Base-by-base conservation (phyloP, 2,797 vertebrate species). In the Gephyroberyx darwinii region DNA sequence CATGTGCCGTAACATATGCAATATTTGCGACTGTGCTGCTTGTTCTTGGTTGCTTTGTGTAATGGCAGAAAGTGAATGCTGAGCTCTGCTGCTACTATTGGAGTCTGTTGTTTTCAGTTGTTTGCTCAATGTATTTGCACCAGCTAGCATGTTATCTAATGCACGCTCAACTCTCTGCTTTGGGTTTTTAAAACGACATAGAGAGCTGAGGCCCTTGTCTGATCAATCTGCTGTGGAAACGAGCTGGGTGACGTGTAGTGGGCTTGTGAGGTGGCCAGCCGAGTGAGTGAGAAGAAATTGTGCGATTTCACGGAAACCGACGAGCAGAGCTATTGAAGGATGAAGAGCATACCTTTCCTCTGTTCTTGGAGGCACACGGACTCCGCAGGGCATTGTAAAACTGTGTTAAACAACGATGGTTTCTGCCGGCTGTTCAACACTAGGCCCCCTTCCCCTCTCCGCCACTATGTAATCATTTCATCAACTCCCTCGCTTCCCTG, bases 401-500 rank as follows among this genome's bases (percentile, higher is more conserved):
- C 78, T 69, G 89, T 92, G 90, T 93, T 93, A 93, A 94, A 90
- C 92, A 90, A 84, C 82, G 89, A 84, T 80, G 83, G 85, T 87
- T 90, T 88, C 82, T 90, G 84, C 90, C 85, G 89, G 88, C 90
- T 91, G 89, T 91, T 91, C 89, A 88, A 84, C 78, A 82, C 82
- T 3, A 76, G 75, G 69, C 68, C 88, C 83, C 78, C 84, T 78
- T 84, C 63, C 84, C 81, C 80, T 88, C 85, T 79, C 80, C 80
- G 86, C 89, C 91, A 90, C 87, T 91, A 80, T 94, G 90, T 94
- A 94, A 95, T 95, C 93, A 94, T 94, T 93, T 94, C 92, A 93
- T 94, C 93, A 94, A 92, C 91, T 93, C 88, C 88, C 88, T 92
- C 83, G 80, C 92, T 90, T 91, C 90, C 85, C 90, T 92, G 90